Evolutionary conservation across 2,888 invertebrate species (phyloP).

Genomic region (Cyclophora punctaria): DNA sequence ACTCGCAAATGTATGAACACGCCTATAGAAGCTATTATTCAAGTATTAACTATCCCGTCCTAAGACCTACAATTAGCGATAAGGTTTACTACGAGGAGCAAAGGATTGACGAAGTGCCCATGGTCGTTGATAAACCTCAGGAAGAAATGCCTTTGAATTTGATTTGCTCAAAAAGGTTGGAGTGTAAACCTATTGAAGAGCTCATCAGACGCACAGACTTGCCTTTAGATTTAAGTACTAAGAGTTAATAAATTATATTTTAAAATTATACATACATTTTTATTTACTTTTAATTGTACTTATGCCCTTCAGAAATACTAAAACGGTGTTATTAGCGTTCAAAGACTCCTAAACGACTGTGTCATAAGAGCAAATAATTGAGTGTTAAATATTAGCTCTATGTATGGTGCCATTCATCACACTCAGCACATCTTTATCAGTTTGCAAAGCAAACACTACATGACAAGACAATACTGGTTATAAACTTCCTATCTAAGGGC

Average conservation of each 20-base stretch:
- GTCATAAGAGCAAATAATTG: constrained; percentile 10
- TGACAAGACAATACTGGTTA: constrained; percentile 24
- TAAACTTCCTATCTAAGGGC: constrained; percentile 3
- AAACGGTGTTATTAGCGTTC: not conserved
- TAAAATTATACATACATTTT: not conserved
- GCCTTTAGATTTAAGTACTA: constrained; percentile 78
- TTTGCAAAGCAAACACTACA: constrained; percentile 31
- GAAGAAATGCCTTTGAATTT: constrained; percentile 62
- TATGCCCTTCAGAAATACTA: not conserved
- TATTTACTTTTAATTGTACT: not conserved
- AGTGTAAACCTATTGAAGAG: constrained; percentile 51
- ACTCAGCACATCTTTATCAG: constrained; percentile 52
- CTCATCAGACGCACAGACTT: constrained; percentile 65
- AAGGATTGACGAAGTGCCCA: constrained; percentile 30
- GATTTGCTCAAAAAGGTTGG: constrained; percentile 44
- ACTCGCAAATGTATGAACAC: constrained; percentile 64
- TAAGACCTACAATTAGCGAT: constrained; percentile 42
- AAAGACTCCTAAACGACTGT: constrained; percentile 5
- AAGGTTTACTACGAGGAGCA: constrained; percentile 48
- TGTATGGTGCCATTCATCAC: constrained; percentile 39
- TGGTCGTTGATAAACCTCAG: constrained; percentile 23
- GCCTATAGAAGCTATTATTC: constrained; percentile 58
- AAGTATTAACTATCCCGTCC: constrained; percentile 42
- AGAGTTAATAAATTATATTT: constrained; percentile 45
- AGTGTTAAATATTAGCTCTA: constrained; percentile 32